Evolutionary conservation across 2,113 vertebrate genomes (phyloP), one percentile per base, ranked within the genome.

Genomic region (Sphaerodactylus townsendi): DNA sequence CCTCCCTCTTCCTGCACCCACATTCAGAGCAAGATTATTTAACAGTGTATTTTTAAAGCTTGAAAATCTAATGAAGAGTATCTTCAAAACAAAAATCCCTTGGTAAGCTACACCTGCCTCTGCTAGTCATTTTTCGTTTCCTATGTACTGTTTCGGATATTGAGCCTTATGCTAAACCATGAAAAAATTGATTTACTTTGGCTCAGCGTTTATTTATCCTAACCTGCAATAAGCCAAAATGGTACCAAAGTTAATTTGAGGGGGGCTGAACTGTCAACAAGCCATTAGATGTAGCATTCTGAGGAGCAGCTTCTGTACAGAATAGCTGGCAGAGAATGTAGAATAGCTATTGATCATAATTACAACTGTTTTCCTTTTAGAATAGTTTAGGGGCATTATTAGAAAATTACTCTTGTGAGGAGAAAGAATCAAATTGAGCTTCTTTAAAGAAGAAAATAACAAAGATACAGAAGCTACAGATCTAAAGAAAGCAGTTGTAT

Each of bases 381-480:
- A 69, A 15, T 86, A 5, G 28, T 56, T 81, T 88, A 88, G 56
- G 0, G 1, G 44, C 5, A 79, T 71, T 15, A 1, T 25, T 64
- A 68, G 1, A 85, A 83, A 66, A 68, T 50, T 1, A 0, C 46
- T 73, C 23, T 75, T 85, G 0, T 0, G 25, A 44, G 84, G 77
- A 56, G 59, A 75, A 59, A 59, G 23, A 15, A n/a, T 39, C 37
- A 69, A 14, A n/a, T 6, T 2, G 9, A 6, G 30, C 2, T 7
- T 39, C 35, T 91, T 85, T 90, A n/a, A n/a, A n/a, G 62, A 85
- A 78, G 66, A 89, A 90, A 89, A 74, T 62, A 10, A 17, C 8
- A 82, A 48, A 0, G 23, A 72, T 4, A 35, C 13, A 37, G 80
- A 10, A 85, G 23, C 9, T 79, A 5, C 77, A 86, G 37, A 89